Evolutionary conservation across 2,113 vertebrate genomes (phyloP).

Genomic region (Grammomys surdaster): DNA sequence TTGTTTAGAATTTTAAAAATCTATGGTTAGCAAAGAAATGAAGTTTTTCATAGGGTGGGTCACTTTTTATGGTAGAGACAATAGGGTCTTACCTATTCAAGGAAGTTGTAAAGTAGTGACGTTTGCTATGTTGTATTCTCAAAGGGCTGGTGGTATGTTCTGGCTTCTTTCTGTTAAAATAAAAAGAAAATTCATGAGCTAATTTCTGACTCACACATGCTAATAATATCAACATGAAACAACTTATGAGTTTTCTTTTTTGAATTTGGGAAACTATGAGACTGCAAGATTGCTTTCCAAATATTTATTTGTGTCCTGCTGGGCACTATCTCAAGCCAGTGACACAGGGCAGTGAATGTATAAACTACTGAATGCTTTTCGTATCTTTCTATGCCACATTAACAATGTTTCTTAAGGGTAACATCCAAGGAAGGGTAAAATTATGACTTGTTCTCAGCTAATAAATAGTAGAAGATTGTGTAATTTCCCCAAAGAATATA

Average conservation of each 20-base stretch:
- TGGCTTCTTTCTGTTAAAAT: slow-evolving; percentile 81
- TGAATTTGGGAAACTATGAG: neutral
- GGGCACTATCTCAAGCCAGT: neutral
- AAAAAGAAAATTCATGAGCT: slow-evolving; percentile 48
- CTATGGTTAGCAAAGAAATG: neutral
- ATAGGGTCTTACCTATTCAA: slow-evolving; percentile 82
- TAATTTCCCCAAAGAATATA: slow-evolving; percentile 29
- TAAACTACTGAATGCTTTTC: neutral
- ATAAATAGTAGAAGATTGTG: slow-evolving; percentile 61
- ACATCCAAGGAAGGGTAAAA: neutral
- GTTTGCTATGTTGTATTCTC: slow-evolving; percentile 65
- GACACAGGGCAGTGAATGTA: neutral
- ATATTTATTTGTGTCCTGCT: neutral
- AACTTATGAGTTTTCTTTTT: neutral
- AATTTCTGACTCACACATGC: neutral
- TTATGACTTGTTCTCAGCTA: slow-evolving; percentile 69
- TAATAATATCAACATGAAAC: neutral
- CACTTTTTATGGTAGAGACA: slow-evolving; percentile 31
- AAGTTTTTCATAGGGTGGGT: neutral
- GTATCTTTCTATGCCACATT: neutral
- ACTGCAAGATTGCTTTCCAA: neutral
- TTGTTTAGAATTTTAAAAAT: neutral
- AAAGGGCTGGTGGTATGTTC: slow-evolving; percentile 69
- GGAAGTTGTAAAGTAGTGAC: slow-evolving; percentile 65
- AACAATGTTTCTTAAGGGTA: slow-evolving; percentile 23